Base-by-base conservation (phyloP, 2,888 invertebrate species). In the Ormyrus pomaceus region DNA sequence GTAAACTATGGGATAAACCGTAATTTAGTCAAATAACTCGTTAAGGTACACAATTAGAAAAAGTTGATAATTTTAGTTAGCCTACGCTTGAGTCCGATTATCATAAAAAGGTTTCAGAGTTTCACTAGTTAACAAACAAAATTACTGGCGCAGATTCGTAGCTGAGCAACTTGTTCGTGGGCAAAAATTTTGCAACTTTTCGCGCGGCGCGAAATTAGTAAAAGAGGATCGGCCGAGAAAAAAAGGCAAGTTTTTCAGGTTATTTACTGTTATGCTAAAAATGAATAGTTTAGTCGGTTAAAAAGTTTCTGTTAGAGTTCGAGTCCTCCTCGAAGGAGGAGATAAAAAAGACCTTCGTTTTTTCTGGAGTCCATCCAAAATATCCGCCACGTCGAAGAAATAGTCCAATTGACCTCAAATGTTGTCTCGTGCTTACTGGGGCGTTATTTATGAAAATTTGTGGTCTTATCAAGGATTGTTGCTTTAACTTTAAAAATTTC, bases 301-400 rank as follows among this genome's bases (percentile, higher is more conserved):
- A 71, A 77, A 77, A 77, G 45, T 71, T 77, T 77, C 64, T 56
- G 50, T 69, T 58, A 34, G 56, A 70, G 68, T 53, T 53, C 13
- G 51, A 73, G 34, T 58, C 13, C 55, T 13, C 45, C 34, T 9
- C 11, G 58, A 19, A 58, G 62, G 8, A 77, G 19, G 58, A 74
- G 74, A 61, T 46, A 13, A 71, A 77, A 77, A 77, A 65, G 34
- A 4, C 34, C 51, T 65, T 65, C 70, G 11, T 55, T 72, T 61
- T 53, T 19, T 61, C 72, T 78, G 78, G 78, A 78, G 50, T 48
- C n/a, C 78, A 64, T 78, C 78, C 78, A 78, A 78, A 78, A 78
- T 72, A 46, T 61, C 72, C 51, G 45, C 58, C 19, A 62, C 58
- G 53, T 45, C 59, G 66, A 72, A 78, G 72, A 68, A 77, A 78